Conservation (phyloP, 2,113 vertebrate species). For the Cranoglanis bouderius region DNA sequence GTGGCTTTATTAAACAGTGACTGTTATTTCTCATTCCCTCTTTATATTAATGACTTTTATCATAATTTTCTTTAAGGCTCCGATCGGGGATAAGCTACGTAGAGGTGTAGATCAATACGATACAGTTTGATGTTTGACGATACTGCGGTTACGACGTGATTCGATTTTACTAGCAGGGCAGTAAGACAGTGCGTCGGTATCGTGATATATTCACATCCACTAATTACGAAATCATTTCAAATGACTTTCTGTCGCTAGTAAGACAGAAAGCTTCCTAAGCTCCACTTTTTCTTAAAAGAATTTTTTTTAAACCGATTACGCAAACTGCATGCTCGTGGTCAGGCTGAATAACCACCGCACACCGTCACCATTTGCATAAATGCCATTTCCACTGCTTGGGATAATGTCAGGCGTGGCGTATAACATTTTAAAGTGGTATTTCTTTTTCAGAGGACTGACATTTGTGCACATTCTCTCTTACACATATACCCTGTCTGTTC, state of each 20-base stretch:
- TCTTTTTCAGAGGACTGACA: not conserved
- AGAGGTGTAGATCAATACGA: not conserved
- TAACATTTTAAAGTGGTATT: not conserved
- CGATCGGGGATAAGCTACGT: not conserved
- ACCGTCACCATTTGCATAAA: not conserved
- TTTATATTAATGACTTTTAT: not conserved
- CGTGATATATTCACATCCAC: not conserved
- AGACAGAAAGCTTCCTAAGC: not conserved
- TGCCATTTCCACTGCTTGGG: not conserved
- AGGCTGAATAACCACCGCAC: not conserved
- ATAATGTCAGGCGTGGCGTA: not conserved
- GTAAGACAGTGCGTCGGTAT: not conserved
- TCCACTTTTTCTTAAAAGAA: too few species aligned
- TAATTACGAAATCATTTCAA: not conserved
- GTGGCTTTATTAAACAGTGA: not conserved
- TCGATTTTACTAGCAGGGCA: not conserved
- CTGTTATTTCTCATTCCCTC: not conserved
- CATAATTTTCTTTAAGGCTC: not conserved
- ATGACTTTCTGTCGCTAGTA: not conserved
- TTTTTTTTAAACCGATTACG: too few species aligned
- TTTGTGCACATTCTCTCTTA: not conserved
- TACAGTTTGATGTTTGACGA: not conserved
- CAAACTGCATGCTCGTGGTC: constrained; percentile 13
- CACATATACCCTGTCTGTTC: not conserved
- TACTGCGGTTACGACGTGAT: not conserved